Percentiles rank a stretch among this genome's conserved stretches.
These are phyloP conservation scores for Scyliorhinus canicula DNA, from an alignment of 2,797 vertebrate species.

Conservation along the genomic window DNA sequence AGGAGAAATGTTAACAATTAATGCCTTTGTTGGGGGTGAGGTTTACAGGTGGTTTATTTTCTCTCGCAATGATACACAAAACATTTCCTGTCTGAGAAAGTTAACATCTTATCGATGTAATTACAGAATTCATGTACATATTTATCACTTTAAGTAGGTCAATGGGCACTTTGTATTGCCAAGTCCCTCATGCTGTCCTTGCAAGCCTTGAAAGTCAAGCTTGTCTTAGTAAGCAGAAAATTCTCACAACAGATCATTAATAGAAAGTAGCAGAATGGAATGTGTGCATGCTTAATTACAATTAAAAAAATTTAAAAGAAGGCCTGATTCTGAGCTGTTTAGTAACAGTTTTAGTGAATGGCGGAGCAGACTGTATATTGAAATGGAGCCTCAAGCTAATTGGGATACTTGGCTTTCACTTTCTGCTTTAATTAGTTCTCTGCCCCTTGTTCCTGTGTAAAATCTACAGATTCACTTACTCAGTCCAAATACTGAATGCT, in stretches of 20 bases:
- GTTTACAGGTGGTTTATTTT: background rate
- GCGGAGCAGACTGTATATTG: constrained; percentile 4
- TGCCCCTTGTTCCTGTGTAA: background rate
- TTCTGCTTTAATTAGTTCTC: background rate
- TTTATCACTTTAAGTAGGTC: constrained; percentile 3
- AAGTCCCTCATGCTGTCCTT: background rate
- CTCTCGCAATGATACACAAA: background rate
- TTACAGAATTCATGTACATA: constrained; percentile 9
- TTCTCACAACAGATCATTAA: background rate
- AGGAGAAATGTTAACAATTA: background rate
- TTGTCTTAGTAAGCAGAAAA: background rate
- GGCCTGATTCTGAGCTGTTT: background rate
- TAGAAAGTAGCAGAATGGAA: background rate
- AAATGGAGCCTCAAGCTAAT: background rate
- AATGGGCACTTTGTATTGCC: background rate
- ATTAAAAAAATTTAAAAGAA: background rate
- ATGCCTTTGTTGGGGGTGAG: background rate
- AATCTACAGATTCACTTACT: background rate
- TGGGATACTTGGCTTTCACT: background rate
- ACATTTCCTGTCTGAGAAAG: background rate
- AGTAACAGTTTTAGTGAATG: background rate
- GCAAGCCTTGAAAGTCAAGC: background rate
- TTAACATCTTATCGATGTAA: background rate
- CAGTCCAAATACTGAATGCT: background rate
- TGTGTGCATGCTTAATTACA: background rate